Percentiles rank a stretch among this genome's conserved stretches.
These are phyloP conservation scores for Caenorhabditis imperialis DNA, from an alignment of 2,888 invertebrate genomes.

Conservation along the genomic window DNA sequence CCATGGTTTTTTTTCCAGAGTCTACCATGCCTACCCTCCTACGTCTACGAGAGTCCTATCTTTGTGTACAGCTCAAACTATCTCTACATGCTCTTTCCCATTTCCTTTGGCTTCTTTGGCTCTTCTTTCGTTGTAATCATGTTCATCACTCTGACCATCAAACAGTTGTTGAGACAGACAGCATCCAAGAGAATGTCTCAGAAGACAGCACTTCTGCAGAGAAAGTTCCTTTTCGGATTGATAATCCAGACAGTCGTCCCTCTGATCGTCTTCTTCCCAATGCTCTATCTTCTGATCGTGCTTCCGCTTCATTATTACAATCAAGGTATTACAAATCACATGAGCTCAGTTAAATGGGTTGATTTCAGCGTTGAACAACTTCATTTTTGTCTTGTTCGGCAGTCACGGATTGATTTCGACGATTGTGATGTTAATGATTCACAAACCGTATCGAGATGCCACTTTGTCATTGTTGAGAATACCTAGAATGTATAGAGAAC, in stretches of 20 bases:
- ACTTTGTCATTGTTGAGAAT: not conserved
- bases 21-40: not conserved
- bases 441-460: conserved; percentile 30
- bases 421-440: conserved; percentile 20
- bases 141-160: not conserved
- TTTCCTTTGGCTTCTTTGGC: not conserved
- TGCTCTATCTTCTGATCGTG: conserved; percentile 6
- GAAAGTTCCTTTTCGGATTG: not conserved
- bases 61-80: not conserved
- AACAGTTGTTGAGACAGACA: not conserved
- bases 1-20: not conserved
- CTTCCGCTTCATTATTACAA: conserved; percentile 10
- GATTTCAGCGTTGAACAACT: conserved; percentile 28
- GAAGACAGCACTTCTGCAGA: conserved; percentile 1
- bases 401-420: conserved; percentile 25
- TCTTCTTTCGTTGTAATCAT: not conserved
- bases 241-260: not conserved
- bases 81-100: not conserved
- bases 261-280: not conserved
- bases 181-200: not conserved
- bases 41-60: not conserved
- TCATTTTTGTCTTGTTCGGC: conserved; percentile 11
- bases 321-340: no score
- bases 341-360: no score
- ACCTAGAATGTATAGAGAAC: no score